Evolutionary conservation across 2,113 vertebrate genomes (phyloP), one percentile per base, ranked within the genome.

Genomic region (Marmota flaviventris): DNA sequence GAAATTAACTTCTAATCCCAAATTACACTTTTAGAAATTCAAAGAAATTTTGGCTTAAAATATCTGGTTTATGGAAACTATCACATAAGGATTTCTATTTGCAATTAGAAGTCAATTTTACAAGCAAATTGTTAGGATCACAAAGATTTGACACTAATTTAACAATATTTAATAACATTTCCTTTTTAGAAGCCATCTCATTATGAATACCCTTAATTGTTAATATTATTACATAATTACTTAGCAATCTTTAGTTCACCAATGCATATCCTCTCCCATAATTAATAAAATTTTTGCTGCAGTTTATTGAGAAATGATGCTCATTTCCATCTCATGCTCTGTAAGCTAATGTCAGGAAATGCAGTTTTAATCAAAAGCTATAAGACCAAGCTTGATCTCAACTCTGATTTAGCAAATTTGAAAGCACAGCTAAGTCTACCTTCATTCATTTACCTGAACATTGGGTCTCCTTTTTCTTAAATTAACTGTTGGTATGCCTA

Each of bases 401-500:
- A 95, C 91, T 98, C 78, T 93, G 98, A 96, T 94, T 98, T 96
- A 95, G 96, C 92, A 92, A 98, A 98, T 82, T 97, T 96, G 97
- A 98, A 98, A 77, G 88, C 98, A 96, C 67, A 91, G 91, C 81
- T 87, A 93, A 95, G 11, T 37, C 98, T 98, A 98, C 90, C 90
- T 97, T 95, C 95, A 97, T 84, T 96, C 96, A 98, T 96, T 99
- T 99, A 99, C 99, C 99, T 99, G 99, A 76, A 98, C 95, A 98
- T 97, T 92, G 92, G 99, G 99, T 98, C 98, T 98, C 98, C 98
- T 99, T 98, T 99, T 98, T 97, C 98, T 99, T 97, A 99, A 98
- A 94, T 99, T 99, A 98, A 99, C 83, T 98, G 98, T 99, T 97
- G 99, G 99, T 98, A 98, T 99, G 98, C 98, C 99, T 98, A 99